A percentile compares a stretch with the other conserved stretches of the same genome.
phyloP scores from a whole-genome alignment of 2,888 invertebrate genomes.

The Drosophila stalkeri region DNA sequence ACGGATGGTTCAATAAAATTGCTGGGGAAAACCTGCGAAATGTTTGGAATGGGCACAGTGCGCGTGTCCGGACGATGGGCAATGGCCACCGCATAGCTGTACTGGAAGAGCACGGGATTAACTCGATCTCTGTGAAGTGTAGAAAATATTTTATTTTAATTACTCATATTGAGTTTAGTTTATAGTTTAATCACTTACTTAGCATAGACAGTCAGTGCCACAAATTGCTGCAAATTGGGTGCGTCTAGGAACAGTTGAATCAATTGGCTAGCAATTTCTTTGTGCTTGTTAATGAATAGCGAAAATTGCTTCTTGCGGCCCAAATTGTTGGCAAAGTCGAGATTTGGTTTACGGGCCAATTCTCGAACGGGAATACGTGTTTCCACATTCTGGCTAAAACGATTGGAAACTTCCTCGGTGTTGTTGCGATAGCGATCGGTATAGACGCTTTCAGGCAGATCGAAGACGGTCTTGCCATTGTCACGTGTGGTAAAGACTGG shows the following conservation, averaged over 20 bases:
- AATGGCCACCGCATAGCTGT: slow-evolving; percentile 91
- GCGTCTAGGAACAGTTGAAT: slow-evolving; percentile 89
- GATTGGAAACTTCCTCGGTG: slow-evolving; percentile 76
- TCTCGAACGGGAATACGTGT: slow-evolving; percentile 81
- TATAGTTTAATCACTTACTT: slow-evolving; percentile 65
- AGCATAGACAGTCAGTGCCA: slow-evolving; percentile 89
- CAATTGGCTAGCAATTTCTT: slow-evolving; percentile 89
- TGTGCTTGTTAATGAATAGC: slow-evolving; percentile 90
- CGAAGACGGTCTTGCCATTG: slow-evolving; percentile 81
- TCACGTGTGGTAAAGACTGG: slow-evolving; percentile 83
- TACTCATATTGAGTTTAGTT: rapidly evolving
- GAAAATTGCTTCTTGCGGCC: slow-evolving; percentile 87
- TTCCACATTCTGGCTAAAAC: slow-evolving; percentile 81
- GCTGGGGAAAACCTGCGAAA: slow-evolving; percentile 92
- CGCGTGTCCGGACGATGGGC: slow-evolving; percentile 87
- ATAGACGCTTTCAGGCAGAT: slow-evolving; percentile 82
- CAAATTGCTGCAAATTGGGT: slow-evolving; percentile 87
- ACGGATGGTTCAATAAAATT: slow-evolving; percentile 92
- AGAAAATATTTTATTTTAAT: rapidly evolving
- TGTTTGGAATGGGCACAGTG: slow-evolving; percentile 89
- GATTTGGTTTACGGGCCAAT: slow-evolving; percentile 74
- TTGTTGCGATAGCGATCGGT: slow-evolving; percentile 78
- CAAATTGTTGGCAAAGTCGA: slow-evolving; percentile 76
- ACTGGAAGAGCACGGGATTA: slow-evolving; percentile 93
- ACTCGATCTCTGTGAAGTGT: slow-evolving; percentile 87